Percentiles rank a stretch among this genome's conserved stretches.
Conservation (phyloP, 2,113 vertebrate species). For the Motacilla alba region DNA sequence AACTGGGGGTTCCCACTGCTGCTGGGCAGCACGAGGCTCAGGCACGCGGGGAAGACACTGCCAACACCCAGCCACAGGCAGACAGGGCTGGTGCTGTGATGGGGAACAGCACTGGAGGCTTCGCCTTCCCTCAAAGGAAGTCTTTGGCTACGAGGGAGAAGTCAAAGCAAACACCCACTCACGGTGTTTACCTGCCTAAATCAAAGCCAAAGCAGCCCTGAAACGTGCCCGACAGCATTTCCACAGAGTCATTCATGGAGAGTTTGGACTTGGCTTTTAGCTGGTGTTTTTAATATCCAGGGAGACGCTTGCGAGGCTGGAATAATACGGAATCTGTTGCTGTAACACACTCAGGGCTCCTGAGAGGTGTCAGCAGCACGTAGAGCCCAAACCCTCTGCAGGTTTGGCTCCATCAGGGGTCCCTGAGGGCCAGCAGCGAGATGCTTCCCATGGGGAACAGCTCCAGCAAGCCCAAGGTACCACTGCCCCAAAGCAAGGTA, state of each 20-base stretch:
- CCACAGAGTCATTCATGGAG: constrained; percentile 11
- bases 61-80: not conserved
- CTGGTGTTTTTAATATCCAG: not conserved
- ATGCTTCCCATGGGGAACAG: not conserved
- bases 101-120: not conserved
- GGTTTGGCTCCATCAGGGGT: not conserved
- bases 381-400: not conserved
- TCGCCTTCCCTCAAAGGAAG: not conserved
- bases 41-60: fast-evolving
- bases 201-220: constrained; percentile 8
- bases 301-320: not conserved
- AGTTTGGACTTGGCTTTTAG: not conserved
- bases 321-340: constrained; percentile 25
- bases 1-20: not conserved
- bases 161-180: constrained; percentile 47
- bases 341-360: not conserved
- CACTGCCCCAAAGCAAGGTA: not conserved
- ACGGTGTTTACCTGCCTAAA: not conserved
- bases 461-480: not conserved
- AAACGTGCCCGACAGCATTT: not conserved
- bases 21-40: not conserved
- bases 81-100: fast-evolving
- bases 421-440: not conserved
- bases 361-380: constrained; percentile 38
- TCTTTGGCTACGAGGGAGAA: not conserved